phyloP scores from a whole-genome alignment of 2,113 vertebrate species.

The Semicossyphus pulcher region DNA sequence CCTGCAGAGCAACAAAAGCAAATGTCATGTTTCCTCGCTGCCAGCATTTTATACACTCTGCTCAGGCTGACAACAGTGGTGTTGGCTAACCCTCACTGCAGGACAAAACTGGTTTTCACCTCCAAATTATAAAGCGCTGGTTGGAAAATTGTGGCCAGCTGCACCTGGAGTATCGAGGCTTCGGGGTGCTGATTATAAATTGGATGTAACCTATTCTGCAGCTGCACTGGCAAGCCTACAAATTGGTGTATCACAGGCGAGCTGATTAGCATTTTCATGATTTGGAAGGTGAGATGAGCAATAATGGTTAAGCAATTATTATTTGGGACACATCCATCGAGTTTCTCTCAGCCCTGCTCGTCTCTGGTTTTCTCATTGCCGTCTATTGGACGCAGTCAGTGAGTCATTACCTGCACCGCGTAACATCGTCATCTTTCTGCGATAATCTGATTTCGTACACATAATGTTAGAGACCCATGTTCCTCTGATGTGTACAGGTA shows the following conservation, averaged over 20 bases:
- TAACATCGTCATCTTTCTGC: background rate
- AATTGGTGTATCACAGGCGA: constrained; percentile 37
- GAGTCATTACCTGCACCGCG: background rate
- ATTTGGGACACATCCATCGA: constrained; percentile 3
- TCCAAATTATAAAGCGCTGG: constrained; percentile 51
- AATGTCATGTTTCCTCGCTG: constrained; percentile 59
- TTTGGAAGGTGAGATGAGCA: constrained; percentile 59
- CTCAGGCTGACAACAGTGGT: constrained; percentile 18
- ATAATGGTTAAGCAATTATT: constrained; percentile 31
- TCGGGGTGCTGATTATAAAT: constrained; percentile 40
- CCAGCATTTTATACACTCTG: constrained; percentile 31
- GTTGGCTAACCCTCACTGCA: constrained; percentile 5
- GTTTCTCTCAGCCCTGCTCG: constrained; percentile 1
- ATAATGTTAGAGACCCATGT: background rate
- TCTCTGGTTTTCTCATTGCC: background rate
- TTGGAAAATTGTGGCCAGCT: constrained; percentile 48
- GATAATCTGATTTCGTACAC: background rate
- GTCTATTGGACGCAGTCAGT: background rate
- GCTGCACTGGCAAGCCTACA: constrained; percentile 53
- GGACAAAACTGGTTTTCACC: constrained; percentile 40
- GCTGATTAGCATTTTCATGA: constrained; percentile 56
- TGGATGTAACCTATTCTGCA: constrained; percentile 47
- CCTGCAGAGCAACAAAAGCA: constrained; percentile 54
- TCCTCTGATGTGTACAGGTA: background rate
- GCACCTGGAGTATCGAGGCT: constrained; percentile 47